Evolutionary conservation across 1,140 invertebrate species (phyloP).

Genomic region (Mamestra configurata): DNA sequence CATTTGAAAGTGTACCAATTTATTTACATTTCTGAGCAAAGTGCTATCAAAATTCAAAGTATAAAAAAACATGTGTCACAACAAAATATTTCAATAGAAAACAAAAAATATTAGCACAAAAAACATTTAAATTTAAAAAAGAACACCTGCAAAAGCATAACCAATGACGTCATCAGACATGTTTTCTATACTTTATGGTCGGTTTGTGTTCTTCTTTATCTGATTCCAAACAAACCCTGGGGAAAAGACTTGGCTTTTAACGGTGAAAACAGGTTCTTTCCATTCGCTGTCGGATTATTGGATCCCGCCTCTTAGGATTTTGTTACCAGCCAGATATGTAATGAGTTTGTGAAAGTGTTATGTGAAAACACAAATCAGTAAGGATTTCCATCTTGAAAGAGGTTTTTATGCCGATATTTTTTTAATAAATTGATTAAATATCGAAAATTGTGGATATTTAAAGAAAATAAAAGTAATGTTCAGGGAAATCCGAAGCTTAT

Average conservation of each 20-base stretch:
- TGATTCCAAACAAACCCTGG: conserved; percentile 12
- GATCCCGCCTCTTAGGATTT: conserved; percentile 21
- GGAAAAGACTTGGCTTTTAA: conserved; percentile 27
- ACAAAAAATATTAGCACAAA: too few relatives aligned
- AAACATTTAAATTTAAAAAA: too few relatives aligned
- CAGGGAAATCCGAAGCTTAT: too few relatives aligned
- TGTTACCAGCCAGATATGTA: conserved; percentile 17
- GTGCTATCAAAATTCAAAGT: too few relatives aligned
- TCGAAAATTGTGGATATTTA: too few relatives aligned
- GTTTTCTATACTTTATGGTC: background rate
- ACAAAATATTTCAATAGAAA: too few relatives aligned
- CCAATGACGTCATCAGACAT: background rate
- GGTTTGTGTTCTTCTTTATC: background rate
- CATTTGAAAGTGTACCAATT: too few relatives aligned
- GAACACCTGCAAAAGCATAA: background rate
- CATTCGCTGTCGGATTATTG: conserved; percentile 34
- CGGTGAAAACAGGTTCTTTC: conserved; percentile 26
- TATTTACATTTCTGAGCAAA: too few relatives aligned
- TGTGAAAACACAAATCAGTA: background rate
- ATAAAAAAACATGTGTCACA: too few relatives aligned
- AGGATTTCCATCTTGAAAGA: background rate
- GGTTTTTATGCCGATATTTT: too few relatives aligned
- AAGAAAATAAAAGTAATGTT: too few relatives aligned
- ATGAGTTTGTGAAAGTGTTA: conserved; percentile 12
- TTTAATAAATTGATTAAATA: too few relatives aligned